phyloP scores from a whole-genome alignment of 1,140 invertebrate species.

The Plodia interpunctella region DNA sequence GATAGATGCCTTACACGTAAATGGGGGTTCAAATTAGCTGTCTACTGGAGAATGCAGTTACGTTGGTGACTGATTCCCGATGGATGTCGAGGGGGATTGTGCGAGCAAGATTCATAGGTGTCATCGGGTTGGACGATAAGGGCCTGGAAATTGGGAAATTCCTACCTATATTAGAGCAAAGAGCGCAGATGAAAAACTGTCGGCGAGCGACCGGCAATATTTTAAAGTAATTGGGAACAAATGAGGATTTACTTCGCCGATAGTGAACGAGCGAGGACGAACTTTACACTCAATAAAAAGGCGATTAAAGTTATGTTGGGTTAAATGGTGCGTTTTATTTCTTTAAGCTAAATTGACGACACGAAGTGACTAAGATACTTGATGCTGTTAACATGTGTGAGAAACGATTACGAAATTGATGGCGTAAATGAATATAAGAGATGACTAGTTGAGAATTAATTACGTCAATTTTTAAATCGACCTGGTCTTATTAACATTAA shows the following conservation, averaged over 20 bases:
- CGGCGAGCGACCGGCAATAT: constrained; percentile 7
- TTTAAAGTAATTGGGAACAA: background rate
- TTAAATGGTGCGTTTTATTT: no score
- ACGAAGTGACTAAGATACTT: no score
- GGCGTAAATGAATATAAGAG: no score
- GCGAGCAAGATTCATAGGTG: constrained; percentile 48
- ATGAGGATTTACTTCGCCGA: background rate
- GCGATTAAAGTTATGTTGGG: no score
- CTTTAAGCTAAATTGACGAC: no score
- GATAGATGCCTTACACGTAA: constrained; percentile 63
- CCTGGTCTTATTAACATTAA: no score
- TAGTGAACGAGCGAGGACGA: background rate
- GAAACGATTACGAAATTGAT: no score
- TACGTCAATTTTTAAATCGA: no score
- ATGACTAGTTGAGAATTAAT: no score
- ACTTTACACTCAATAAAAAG: background rate
- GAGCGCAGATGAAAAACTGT: constrained; percentile 20
- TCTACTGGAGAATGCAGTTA: constrained; percentile 61
- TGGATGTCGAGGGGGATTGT: constrained; percentile 37
- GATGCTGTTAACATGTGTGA: no score
- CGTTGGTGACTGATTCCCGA: constrained; percentile 55
- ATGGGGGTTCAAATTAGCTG: constrained; percentile 63
- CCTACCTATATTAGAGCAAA: constrained; percentile 41
- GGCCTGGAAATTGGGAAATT: constrained; percentile 57
- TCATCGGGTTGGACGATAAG: constrained; percentile 53